A percentile compares a stretch with the other conserved stretches of the same genome.
Evolutionary conservation across 2,113 vertebrate genomes (phyloP).

Genomic region (Saccopteryx bilineata): DNA sequence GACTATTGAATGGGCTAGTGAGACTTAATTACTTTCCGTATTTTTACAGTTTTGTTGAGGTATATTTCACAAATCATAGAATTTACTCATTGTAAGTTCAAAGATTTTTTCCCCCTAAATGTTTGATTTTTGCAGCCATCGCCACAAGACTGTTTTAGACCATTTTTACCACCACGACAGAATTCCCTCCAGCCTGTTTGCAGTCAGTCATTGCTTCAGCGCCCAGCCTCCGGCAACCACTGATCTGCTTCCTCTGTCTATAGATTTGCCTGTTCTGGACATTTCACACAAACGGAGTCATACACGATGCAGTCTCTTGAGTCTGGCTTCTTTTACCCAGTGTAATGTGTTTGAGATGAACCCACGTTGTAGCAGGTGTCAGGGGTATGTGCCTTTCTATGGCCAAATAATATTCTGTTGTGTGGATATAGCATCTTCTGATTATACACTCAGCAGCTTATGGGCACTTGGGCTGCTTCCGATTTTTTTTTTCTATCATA

Average conservation of each 20-base stretch:
- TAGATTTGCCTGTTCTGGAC: not conserved
- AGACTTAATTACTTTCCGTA: not conserved
- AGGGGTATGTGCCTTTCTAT: not conserved
- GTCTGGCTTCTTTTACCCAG: not conserved
- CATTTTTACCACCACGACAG: not conserved
- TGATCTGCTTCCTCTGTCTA: not conserved
- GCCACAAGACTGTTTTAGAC: not conserved
- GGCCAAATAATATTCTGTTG: not conserved
- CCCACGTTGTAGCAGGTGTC: not conserved
- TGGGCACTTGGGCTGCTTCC: not conserved
- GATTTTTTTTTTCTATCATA: not conserved
- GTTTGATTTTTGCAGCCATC: not conserved
- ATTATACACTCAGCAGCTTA: not conserved
- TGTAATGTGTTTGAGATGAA: not conserved
- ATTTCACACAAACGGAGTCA: not conserved
- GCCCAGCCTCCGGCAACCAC: not conserved
- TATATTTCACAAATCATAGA: not conserved
- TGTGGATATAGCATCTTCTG: not conserved
- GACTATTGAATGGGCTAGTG: not conserved
- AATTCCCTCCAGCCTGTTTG: not conserved
- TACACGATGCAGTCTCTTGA: fast-evolving
- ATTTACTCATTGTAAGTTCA: not conserved
- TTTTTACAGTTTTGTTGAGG: not conserved
- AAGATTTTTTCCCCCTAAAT: not conserved
- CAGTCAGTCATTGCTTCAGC: not conserved